These are phyloP conservation scores for Sebastolobus alascanus DNA, from an alignment of 2,797 vertebrate species.

Conservation along the genomic window DNA sequence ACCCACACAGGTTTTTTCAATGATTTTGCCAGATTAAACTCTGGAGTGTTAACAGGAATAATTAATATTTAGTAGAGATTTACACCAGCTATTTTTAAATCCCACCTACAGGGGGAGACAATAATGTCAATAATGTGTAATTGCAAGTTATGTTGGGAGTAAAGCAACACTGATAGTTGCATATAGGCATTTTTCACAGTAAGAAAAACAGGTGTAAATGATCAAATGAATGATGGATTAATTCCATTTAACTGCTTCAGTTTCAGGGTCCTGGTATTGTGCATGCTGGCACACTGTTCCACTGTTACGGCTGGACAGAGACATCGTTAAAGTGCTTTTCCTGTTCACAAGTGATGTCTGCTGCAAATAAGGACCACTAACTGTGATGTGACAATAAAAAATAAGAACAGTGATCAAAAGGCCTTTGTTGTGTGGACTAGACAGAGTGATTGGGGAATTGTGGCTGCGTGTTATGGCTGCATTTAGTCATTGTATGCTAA, in stretches of 20 bases:
- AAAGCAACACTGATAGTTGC: neutral
- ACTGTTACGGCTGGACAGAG: neutral
- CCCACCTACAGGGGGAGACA: neutral
- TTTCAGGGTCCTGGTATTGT: neutral
- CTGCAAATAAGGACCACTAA: neutral
- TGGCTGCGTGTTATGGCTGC: neutral
- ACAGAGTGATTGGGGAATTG: no score
- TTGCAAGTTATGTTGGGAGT: neutral
- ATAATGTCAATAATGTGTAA: neutral
- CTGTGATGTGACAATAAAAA: constrained; percentile 1
- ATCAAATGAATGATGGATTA: neutral
- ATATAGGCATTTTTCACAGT: neutral
- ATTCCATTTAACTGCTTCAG: neutral
- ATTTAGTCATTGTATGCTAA: neutral
- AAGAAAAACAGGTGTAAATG: neutral
- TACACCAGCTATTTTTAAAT: neutral
- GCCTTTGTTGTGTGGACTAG: neutral
- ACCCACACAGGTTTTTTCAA: neutral
- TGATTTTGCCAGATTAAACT: neutral
- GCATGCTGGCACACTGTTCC: neutral
- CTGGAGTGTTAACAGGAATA: neutral
- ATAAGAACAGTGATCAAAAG: neutral
- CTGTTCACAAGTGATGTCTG: neutral
- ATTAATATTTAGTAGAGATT: neutral
- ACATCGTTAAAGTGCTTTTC: neutral